phyloP scores from a whole-genome alignment of 2,888 invertebrate species.

The Campoplex capitator region DNA sequence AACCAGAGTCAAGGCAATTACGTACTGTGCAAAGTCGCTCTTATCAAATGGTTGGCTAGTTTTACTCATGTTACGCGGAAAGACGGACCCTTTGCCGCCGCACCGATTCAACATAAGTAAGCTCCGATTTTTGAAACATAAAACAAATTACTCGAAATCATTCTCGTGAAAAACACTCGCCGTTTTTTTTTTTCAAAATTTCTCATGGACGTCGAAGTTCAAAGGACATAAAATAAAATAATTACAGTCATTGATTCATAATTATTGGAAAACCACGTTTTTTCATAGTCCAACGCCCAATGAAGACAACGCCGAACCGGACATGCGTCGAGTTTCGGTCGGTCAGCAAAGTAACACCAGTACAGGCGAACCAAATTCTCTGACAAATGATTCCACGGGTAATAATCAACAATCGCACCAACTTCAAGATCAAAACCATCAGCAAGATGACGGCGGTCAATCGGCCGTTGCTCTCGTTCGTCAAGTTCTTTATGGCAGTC shows the following conservation, averaged over 20 bases:
- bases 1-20: conserved; percentile 86
- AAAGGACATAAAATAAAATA: not conserved
- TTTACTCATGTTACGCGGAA: conserved; percentile 92
- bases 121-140: not conserved
- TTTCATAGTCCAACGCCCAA: conserved; percentile 81
- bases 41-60: conserved; percentile 95
- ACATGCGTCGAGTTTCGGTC: conserved; percentile 84
- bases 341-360: conserved; percentile 77
- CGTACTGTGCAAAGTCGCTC: conserved; percentile 91
- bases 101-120: conserved; percentile 81
- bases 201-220: not conserved
- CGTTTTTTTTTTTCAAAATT: not conserved
- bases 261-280: not conserved
- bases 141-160: too few species aligned
- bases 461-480: conserved; percentile 90
- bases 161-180: not conserved
- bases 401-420: conserved; percentile 56
- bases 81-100: conserved; percentile 84
- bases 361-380: conserved; percentile 79
- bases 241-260: not conserved
- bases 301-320: conserved; percentile 83
- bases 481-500: conserved; percentile 93
- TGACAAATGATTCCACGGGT: conserved; percentile 77
- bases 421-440: conserved; percentile 77
- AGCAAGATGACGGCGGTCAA: conserved; percentile 81